Percentiles rank a stretch among this genome's conserved stretches.
Evolutionary conservation across 2,888 invertebrate species (phyloP).

Genomic region (Osmoderma eremita): DNA sequence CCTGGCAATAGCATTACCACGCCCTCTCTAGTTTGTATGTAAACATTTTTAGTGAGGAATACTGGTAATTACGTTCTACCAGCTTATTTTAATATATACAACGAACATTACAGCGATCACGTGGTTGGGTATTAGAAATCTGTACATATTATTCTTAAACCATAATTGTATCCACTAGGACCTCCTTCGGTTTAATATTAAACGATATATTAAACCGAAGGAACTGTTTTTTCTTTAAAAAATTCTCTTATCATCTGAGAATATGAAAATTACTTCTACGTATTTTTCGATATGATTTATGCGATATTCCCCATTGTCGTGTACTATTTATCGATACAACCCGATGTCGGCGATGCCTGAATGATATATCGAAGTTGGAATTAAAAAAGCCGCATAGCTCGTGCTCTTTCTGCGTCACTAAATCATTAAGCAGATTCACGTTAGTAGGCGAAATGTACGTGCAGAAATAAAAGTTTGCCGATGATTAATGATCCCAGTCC

Average conservation of each 20-base stretch:
- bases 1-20: no score
- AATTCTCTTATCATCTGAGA: no score
- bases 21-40: no score
- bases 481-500: conserved; percentile 27
- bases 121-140: no score
- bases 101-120: no score
- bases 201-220: not conserved
- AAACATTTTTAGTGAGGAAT: no score
- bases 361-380: conserved; percentile 24
- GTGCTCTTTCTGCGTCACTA: conserved; percentile 21
- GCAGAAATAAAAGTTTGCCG: conserved; percentile 25
- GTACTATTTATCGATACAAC: conserved; percentile 20
- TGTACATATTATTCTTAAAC: no score
- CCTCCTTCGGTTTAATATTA: no score
- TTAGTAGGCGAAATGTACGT: not conserved
- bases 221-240: no score
- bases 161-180: no score
- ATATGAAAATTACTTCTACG: not conserved
- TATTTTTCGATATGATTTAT: conserved; percentile 8
- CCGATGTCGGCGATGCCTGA: not conserved
- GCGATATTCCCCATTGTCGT: not conserved
- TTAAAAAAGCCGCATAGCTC: conserved; percentile 14
- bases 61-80: no score
- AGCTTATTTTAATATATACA: no score
- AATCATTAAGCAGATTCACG: conserved; percentile 27